Evolutionary conservation across 92 coral and sea anemone genomes (phyloP).

Genomic region (Virgularia gustaviana): DNA sequence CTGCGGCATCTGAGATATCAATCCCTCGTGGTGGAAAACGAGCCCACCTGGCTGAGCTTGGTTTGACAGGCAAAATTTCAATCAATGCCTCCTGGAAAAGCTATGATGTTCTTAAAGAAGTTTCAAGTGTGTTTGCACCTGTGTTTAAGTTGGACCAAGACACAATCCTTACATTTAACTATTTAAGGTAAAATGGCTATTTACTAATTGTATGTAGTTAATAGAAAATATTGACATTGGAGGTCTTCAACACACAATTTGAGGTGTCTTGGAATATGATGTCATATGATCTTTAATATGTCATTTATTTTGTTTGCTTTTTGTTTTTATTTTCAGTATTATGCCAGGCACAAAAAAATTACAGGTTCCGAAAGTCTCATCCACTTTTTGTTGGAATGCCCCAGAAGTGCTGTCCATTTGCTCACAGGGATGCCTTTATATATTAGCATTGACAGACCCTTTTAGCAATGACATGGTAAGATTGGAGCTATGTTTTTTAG

Average conservation of each 20-base stretch:
- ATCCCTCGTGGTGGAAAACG: slow-evolving; percentile 17
- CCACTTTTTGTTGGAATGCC: slow-evolving; percentile 41
- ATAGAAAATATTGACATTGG: background rate
- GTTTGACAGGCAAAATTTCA: slow-evolving; percentile 18
- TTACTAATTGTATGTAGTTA: background rate
- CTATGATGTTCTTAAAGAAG: slow-evolving; percentile 9
- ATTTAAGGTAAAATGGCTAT: slow-evolving; percentile 4
- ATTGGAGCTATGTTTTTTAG: too few species aligned
- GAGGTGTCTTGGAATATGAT: too few species aligned
- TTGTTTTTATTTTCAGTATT: slow-evolving; percentile 23
- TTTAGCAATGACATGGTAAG: background rate
- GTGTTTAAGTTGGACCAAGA: slow-evolving; percentile 2
- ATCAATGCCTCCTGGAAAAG: slow-evolving; percentile 4
- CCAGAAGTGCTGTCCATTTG: slow-evolving; percentile 39
- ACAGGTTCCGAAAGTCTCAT: slow-evolving; percentile 21
- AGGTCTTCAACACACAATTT: background rate
- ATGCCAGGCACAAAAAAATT: slow-evolving; percentile 46
- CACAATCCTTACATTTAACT: slow-evolving; percentile 8
- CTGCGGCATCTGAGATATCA: background rate
- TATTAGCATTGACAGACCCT: slow-evolving; percentile 9
- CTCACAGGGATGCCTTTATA: slow-evolving; percentile 36
- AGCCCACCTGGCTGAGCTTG: background rate
- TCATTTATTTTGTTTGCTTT: too few species aligned
- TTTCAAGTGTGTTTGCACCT: slow-evolving; percentile 2
- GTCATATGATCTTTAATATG: background rate